Base-by-base conservation (phyloP, 2,797 vertebrate genomes). In the Enteromius fasciolatus region DNA sequence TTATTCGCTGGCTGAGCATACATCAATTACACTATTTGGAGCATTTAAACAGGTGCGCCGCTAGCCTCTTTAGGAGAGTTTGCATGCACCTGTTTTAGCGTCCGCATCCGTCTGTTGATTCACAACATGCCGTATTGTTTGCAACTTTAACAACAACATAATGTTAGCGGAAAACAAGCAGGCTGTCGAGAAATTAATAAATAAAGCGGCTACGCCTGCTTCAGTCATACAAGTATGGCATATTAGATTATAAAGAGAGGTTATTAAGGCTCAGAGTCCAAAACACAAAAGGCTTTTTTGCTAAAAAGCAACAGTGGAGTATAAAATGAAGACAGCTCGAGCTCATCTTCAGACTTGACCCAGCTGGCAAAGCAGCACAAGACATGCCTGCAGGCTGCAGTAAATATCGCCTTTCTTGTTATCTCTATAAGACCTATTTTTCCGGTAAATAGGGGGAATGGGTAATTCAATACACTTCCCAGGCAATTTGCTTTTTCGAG, bases 401-500 rank as follows among this genome's bases (percentile, higher is more conserved):
- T 89, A 93, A 94, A 95, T 94, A 95, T 95, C 94, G 92, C 92
- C 93, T 95, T 95, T 93, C 94, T 92, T 89, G 88, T 92, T 93
- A 94, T 94, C 94, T 93, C 88, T 86, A 64, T 46, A 88, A 89
- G 92, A 93, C 92, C 90, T 90, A 92, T 93, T 93, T 93, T 95
- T 94, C 93, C 94, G 89, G 94, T 94, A 95, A 94, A 94, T 83
- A 92, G 90, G 20, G 86, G 89, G 89, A 90, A 91, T 84, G 87
- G 91, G 94, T 92, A 94, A 95, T 90, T 90, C 88, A 91, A 95
- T 93, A 90, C 36, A 76, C 86, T 77, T 86, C 90, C 91, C 82
- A 85, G 84, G 89, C 90, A 91, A 85, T 91, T 93, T 90, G 90
- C 93, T 92, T 92, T 90, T 92, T 90, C 90, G 91, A 94, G 92